Evolutionary conservation across 1,140 invertebrate species (phyloP).

Genomic region (Drosophila novamexicana): DNA sequence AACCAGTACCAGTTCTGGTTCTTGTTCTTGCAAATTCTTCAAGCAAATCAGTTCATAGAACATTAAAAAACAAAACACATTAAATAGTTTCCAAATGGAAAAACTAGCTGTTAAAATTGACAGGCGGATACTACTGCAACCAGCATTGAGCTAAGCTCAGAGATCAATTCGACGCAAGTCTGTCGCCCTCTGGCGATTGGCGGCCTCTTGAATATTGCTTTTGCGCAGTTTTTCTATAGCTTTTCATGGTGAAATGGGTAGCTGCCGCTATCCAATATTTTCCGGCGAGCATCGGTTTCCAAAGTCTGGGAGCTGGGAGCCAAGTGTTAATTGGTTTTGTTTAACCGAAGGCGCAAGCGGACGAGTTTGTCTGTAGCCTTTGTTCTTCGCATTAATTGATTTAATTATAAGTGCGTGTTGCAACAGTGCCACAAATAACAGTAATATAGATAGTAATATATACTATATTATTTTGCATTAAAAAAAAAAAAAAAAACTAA

Average conservation of each 20-base stretch:
- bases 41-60: no score
- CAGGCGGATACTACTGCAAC: no score
- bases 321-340: constrained; percentile 65
- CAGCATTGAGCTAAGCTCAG: no score
- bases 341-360: constrained; percentile 4
- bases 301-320: constrained; percentile 8
- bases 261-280: constrained; percentile 55
- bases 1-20: no score
- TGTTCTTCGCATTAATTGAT: constrained; percentile 49
- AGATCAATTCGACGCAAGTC: not conserved
- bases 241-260: constrained; percentile 17
- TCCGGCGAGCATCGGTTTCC: constrained; percentile 40
- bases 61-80: no score
- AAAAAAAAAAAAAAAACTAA: not conserved
- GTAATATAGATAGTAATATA: not conserved
- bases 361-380: constrained; percentile 1
- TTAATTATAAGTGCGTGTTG: constrained; percentile 35
- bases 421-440: not conserved
- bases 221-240: constrained; percentile 31
- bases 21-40: no score
- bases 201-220: not conserved
- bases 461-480: not conserved
- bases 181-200: not conserved
- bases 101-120: no score
- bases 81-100: no score